phyloP scores from a whole-genome alignment of 2,113 vertebrate species.

The Herpailurus yagouaroundi region DNA sequence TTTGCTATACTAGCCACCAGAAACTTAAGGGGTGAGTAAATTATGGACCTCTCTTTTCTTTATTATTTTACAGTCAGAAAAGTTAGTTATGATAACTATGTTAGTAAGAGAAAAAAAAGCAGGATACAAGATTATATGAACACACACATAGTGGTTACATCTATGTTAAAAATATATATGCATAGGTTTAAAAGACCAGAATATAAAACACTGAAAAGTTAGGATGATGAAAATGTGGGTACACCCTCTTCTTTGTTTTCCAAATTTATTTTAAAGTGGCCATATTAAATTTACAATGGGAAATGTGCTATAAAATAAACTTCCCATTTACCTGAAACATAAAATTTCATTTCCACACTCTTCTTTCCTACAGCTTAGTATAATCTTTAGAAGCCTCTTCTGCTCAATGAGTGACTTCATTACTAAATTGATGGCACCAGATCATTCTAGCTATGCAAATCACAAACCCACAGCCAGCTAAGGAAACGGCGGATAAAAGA shows the following conservation, averaged over 20 bases:
- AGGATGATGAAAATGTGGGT: neutral
- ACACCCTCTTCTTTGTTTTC: neutral
- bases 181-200: neutral
- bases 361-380: constrained; percentile 21
- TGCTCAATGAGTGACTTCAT: constrained; percentile 74
- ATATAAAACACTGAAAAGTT: neutral
- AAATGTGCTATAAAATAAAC: constrained; percentile 47
- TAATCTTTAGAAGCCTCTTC: constrained; percentile 69
- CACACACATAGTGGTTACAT: neutral
- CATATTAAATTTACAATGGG: constrained; percentile 47
- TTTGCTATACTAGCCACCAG: neutral
- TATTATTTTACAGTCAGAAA: constrained; percentile 18
- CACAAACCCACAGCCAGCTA: constrained; percentile 57
- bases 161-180: neutral
- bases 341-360: constrained; percentile 41
- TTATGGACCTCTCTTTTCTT: neutral
- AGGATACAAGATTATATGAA: neutral
- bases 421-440: constrained; percentile 59
- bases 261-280: constrained; percentile 18
- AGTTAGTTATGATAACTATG: neutral
- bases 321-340: constrained; percentile 45
- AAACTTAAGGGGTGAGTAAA: neutral
- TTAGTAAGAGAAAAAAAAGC: constrained; percentile 24
- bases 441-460: constrained; percentile 73
- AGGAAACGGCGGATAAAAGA: constrained; percentile 55